Evolutionary conservation across 2,888 invertebrate genomes (phyloP), one percentile per base, ranked within the genome.

Genomic region (Odontocerum albicorne): DNA sequence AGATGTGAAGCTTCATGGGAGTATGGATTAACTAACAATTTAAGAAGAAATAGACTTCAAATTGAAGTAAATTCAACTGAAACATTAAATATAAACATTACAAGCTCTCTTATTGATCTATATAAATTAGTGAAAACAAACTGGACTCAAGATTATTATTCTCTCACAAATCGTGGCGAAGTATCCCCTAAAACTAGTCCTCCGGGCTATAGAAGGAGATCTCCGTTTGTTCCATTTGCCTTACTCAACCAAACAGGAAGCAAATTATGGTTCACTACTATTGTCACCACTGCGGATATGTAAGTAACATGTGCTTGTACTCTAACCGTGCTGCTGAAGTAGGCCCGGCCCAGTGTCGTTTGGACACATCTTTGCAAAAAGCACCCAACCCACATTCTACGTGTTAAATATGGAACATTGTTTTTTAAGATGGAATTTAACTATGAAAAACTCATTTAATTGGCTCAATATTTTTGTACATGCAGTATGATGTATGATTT

Each of bases 201-300:
- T 55, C 79, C 82, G 39, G 81, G 81, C 0, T 87, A 87, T 67
- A 79, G 88, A 46, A 80, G 90, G 12, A 80, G 96, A 47, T 86
- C 88, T 17, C 96, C 97, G 3, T 98, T 98, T 73, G 87, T 98
- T 59, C 97, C 98, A 0, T 98, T 93, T 75, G 90, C 93, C 7
- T 75, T 99, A 57, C 87, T 87, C 66, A 99, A 99, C 73, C 87
- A 92, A 61, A 94, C 96, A 1, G 97, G 97, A 0, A 88, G 89
- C 49, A 80, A 82, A 12, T 76, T 98, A 15, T 86, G 87, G 77
- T 97, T 95, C 73, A 88, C 90, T 57, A 94, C 94, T 1, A 81
- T 90, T 43, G 85, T 90, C 39, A 84, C 87, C 1, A 83, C 86
- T 13, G 80, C 86, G 0, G 85, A 88, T 33, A 81, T 80, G 73